phyloP scores from a whole-genome alignment of 2,113 vertebrate species.

The Symphodus melops region DNA sequence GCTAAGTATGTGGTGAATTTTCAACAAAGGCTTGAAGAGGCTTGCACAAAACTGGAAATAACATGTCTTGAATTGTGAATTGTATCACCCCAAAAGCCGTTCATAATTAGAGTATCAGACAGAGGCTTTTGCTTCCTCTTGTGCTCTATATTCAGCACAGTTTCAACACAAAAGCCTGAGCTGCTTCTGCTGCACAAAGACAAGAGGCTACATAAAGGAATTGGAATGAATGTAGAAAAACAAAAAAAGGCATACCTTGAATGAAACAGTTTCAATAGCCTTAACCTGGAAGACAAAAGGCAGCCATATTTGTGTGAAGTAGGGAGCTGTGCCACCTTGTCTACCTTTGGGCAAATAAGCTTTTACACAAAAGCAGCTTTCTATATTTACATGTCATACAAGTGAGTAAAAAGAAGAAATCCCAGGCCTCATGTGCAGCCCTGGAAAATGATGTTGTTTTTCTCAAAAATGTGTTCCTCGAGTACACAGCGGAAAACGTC shows the following conservation, averaged over 20 bases:
- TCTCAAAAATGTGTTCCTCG: background rate
- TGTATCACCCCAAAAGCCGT: conserved; percentile 34
- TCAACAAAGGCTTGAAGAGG: background rate
- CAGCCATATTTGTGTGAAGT: conserved; percentile 44
- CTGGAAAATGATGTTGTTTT: background rate
- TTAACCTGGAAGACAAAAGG: conserved; percentile 59
- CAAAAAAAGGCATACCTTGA: conserved; percentile 23
- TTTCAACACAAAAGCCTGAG: conserved; percentile 61
- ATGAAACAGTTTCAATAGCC: conserved; percentile 55
- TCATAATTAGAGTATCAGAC: conserved; percentile 59
- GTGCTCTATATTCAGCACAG: conserved; percentile 34
- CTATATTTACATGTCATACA: conserved; percentile 47
- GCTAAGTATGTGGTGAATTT: background rate
- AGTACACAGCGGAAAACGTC: background rate
- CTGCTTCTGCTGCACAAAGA: conserved; percentile 58
- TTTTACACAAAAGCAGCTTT: conserved; percentile 44
- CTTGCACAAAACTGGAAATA: conserved; percentile 8
- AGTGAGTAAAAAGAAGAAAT: conserved; percentile 9
- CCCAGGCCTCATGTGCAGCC: background rate
- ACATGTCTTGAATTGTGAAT: conserved; percentile 21
- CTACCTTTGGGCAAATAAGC: conserved; percentile 21
- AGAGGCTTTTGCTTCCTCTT: conserved; percentile 50
- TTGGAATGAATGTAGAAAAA: conserved; percentile 21
- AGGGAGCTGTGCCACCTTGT: conserved; percentile 36
- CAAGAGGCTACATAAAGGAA: conserved; percentile 59